Evolutionary conservation across 2,797 vertebrate species (phyloP).

Genomic region (Heliangelus exortis): DNA sequence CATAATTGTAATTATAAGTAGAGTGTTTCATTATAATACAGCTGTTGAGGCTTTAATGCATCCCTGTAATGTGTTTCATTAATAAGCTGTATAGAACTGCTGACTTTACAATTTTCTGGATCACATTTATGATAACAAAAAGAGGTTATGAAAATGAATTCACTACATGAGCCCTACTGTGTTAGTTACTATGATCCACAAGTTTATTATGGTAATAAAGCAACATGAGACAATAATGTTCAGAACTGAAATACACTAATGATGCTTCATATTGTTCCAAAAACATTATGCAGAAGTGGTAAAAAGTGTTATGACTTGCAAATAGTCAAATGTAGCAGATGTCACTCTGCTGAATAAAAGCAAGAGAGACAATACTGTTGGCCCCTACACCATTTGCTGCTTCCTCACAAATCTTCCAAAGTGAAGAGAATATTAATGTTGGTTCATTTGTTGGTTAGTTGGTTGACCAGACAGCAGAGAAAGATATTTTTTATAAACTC

Average conservation of each 20-base stretch:
- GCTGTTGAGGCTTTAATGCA: conserved; percentile 77
- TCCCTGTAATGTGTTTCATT: conserved; percentile 74
- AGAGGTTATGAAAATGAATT: conserved; percentile 81
- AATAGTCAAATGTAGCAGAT: conserved; percentile 55
- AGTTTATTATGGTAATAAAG: conserved; percentile 83
- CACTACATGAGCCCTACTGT: conserved; percentile 64
- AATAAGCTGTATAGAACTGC: conserved; percentile 78
- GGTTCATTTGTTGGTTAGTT: not conserved
- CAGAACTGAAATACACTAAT: conserved; percentile 64
- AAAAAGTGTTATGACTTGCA: conserved; percentile 60
- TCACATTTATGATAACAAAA: conserved; percentile 79
- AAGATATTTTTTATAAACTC: not conserved
- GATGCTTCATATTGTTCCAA: conserved; percentile 66
- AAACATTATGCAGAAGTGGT: conserved; percentile 65
- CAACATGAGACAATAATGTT: conserved; percentile 73
- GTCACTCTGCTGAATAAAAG: conserved; percentile 22
- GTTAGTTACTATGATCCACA: conserved; percentile 79
- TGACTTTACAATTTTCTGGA: conserved; percentile 78
- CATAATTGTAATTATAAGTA: conserved; percentile 81
- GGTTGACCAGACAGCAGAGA: not conserved
- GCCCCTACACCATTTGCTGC: not conserved
- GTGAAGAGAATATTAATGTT: not conserved
- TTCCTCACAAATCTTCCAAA: not conserved
- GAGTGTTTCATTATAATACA: conserved; percentile 79
- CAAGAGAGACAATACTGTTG: not conserved